Base-by-base conservation (phyloP, 2,888 invertebrate species). In the Drosophila histrio region DNA sequence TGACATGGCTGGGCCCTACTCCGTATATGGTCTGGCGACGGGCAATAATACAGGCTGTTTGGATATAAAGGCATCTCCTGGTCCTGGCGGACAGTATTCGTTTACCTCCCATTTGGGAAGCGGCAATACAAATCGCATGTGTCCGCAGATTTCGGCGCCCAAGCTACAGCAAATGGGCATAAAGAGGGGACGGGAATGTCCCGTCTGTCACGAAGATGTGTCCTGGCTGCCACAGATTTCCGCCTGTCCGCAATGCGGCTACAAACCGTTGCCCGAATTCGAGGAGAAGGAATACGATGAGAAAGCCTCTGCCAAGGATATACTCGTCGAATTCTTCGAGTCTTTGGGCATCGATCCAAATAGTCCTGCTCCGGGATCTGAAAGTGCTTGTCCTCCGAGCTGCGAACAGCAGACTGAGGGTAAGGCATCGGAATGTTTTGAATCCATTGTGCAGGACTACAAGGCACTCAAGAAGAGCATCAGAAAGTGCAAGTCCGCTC, bases 161-260 rank as follows among this genome's bases (percentile, higher is more conserved):
- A 38, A 67, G n/a, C 46, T 84, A 0, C 77, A 64, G 0, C 81
- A 87, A 32, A 73, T 70, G 50, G 61, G 59, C 11, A 50, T 78
- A 3, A 50, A 52, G 11, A 8, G 30, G 7, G 52, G 9, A 0
- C 59, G 71, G 13, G 47, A 22, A 9, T 91, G 91, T 49, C 79
- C 89, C 0, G 70, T 91, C 13, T 91, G 91, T 53, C 80, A 87
- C 6, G 87, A 78, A 63, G 89, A 91, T 34, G 81, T 91, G 2
- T 79, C 87, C 0, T 91, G 89, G 89, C 52, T 93, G 58, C 91
- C 91, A 19, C 91, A 92, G 76, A 90, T 93, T 81, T 91, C 92
- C 3, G 89, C 92, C 0, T 90, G 91, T 54, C 90, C 90, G 0
- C 87, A 89, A 46, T 91, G 91, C 61, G 88, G 90, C 30, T 90